phyloP scores from a whole-genome alignment of 2,113 vertebrate species.

The Barbus barbus region DNA sequence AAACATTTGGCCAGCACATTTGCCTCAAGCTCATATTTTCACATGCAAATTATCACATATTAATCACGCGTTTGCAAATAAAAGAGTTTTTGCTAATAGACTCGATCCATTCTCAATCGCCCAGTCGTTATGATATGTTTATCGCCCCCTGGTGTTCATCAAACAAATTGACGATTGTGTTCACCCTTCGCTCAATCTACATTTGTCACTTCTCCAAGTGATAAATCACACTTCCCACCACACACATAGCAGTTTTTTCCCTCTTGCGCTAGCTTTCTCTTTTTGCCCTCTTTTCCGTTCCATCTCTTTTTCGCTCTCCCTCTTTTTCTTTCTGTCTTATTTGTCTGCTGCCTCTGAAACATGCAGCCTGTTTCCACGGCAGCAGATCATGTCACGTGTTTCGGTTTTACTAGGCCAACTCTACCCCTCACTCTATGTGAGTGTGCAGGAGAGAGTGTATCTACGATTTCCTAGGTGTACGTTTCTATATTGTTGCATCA shows the following conservation, averaged over 20 bases:
- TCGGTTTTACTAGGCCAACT: constrained; percentile 42
- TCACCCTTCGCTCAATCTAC: background rate
- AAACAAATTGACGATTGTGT: constrained; percentile 16
- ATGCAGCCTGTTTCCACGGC: constrained; percentile 73
- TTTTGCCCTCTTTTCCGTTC: background rate
- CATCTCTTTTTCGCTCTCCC: background rate
- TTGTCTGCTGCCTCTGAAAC: constrained; percentile 58
- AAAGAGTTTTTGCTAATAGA: background rate
- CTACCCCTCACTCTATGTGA: constrained; percentile 25
- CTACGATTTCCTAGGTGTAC: constrained; percentile 20
- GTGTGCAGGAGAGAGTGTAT: constrained; percentile 18
- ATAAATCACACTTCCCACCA: constrained; percentile 35
- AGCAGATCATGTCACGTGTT: constrained; percentile 76
- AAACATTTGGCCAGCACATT: constrained; percentile 4
- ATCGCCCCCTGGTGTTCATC: constrained; percentile 32
- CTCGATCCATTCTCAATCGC: background rate
- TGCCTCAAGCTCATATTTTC: background rate
- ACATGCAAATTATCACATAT: background rate
- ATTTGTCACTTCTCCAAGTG: constrained; percentile 30
- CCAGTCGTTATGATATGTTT: background rate
- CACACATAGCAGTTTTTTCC: constrained; percentile 23
- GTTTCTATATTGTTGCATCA: constrained; percentile 18
- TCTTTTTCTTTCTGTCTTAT: constrained; percentile 24
- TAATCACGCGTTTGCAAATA: background rate
- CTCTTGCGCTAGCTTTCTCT: constrained; percentile 26